phyloP scores from a whole-genome alignment of 2,113 vertebrate species.

The Tachysurus vachellii region DNA sequence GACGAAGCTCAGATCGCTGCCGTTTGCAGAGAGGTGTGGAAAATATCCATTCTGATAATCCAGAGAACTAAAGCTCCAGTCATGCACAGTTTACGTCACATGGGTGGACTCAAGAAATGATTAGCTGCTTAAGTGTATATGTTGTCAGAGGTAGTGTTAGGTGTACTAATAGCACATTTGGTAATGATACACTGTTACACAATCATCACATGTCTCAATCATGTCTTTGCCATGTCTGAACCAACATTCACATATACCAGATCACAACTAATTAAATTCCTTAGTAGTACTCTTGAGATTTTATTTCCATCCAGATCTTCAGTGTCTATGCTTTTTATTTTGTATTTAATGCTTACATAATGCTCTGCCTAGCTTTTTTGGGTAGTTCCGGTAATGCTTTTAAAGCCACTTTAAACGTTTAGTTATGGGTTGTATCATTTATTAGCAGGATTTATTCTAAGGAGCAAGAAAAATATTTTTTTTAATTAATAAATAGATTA shows the following conservation, averaged over 20 bases:
- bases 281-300: background rate
- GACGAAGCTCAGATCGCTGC: slow-evolving; percentile 98
- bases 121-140: background rate
- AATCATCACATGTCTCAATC: background rate
- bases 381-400: background rate
- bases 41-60: background rate
- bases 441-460: background rate
- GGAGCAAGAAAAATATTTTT: background rate
- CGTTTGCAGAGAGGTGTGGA: slow-evolving; percentile 90
- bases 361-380: background rate
- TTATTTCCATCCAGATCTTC: background rate
- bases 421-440: background rate
- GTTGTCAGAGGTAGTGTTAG: background rate
- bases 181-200: background rate
- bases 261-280: background rate
- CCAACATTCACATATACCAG: too few relatives aligned
- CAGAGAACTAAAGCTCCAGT: background rate
- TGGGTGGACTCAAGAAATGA: background rate
- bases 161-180: background rate
- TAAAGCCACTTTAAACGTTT: background rate
- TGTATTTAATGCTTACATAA: background rate
- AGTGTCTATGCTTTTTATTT: background rate
- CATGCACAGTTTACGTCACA: background rate
- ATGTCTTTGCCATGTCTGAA: background rate
- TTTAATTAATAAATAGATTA: background rate